Evolutionary conservation across 2,113 vertebrate species (phyloP).

Genomic region (Petrocephalus zakoni): DNA sequence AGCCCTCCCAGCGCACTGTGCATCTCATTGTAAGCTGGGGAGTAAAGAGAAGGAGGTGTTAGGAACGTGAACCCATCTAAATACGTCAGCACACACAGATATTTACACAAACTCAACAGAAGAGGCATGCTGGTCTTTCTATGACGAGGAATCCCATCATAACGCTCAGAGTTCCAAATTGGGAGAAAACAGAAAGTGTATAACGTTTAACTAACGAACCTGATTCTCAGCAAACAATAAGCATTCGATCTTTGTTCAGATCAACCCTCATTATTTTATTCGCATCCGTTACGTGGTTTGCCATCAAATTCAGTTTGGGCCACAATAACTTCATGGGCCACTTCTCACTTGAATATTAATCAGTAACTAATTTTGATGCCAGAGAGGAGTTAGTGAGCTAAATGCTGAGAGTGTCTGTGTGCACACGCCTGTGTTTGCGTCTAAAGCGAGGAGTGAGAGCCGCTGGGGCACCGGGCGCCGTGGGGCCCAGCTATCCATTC

Average conservation of each 20-base stretch:
- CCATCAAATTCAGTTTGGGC: neutral
- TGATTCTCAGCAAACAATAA: neutral
- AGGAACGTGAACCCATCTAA: neutral
- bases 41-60: neutral
- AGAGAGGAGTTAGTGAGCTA: neutral
- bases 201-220: neutral
- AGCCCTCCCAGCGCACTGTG: neutral
- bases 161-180: neutral
- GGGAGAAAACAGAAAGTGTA: neutral
- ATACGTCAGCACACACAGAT: neutral
- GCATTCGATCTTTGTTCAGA: neutral
- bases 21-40: neutral
- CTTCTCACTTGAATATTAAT: neutral
- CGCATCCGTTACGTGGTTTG: neutral
- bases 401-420: neutral
- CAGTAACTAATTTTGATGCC: neutral
- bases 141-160: neutral
- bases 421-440: neutral
- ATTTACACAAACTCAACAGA: neutral
- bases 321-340: neutral
- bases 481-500: neutral
- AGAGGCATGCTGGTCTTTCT: neutral
- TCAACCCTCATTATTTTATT: neutral
- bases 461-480: neutral
- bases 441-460: neutral